These are phyloP conservation scores for Dicyrtomina minuta DNA, from an alignment of 2,888 invertebrate genomes.

Conservation along the genomic window DNA sequence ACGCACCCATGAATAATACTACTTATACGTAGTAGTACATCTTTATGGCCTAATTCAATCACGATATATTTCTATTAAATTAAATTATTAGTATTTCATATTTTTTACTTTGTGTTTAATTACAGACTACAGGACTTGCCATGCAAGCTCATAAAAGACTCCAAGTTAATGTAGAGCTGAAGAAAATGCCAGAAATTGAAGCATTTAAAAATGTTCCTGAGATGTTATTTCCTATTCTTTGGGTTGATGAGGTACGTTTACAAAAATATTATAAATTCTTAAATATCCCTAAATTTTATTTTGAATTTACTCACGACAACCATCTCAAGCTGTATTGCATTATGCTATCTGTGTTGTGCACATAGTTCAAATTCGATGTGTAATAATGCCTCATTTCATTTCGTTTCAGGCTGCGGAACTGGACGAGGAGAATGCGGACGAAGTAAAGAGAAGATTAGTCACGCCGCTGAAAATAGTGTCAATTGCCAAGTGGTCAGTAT, in stretches of 20 bases:
- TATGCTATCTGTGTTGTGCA: no score
- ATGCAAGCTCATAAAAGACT: constrained; percentile 45
- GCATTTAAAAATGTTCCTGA: constrained; percentile 39
- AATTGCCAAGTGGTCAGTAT: constrained; percentile 36
- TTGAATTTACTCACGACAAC: not conserved
- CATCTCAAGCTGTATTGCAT: not conserved
- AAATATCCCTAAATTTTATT: not conserved
- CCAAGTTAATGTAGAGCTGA: constrained; percentile 49
- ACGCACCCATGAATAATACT: no score
- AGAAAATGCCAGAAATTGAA: constrained; percentile 25
- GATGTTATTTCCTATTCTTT: constrained; percentile 46
- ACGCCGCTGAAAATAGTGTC: constrained; percentile 35
- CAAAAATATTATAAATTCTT: not conserved
- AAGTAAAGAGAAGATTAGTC: constrained; percentile 31
- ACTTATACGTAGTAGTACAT: no score
- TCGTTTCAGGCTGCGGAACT: constrained; percentile 17
- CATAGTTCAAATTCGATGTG: no score
- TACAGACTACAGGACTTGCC: constrained; percentile 48
- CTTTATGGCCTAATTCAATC: no score
- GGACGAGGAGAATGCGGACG: constrained; percentile 32
- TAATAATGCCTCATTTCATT: constrained; percentile 9
- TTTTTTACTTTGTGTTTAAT: not conserved
- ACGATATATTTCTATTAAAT: no score
- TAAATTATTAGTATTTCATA: not conserved
- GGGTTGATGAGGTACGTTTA: constrained; percentile 49